Base-by-base conservation (phyloP, 2,888 invertebrate species). In the Actias luna region DNA sequence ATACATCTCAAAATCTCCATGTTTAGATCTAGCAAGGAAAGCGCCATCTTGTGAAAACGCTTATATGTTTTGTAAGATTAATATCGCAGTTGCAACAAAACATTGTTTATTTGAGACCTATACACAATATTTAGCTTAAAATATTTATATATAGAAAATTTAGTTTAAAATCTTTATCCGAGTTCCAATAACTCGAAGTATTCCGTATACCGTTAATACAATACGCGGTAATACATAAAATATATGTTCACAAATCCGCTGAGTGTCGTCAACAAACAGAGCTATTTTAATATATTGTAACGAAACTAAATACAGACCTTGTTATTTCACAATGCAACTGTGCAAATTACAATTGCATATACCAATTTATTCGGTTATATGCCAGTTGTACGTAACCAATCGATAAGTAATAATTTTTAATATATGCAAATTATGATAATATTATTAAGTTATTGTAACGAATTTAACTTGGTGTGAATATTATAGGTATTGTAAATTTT, bases 141-240 rank as follows among this genome's bases (percentile, higher is more conserved):
- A 42, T n/a, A n/a, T 42, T 18, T 42, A n/a, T 42, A 16, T 39
- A 39, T 39, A 5, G 39, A n/a, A 42, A 7, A 2, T 42, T n/a
- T 42, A 16, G 18, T 7, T 42, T 18, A 5, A 5, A 5, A 18
- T 1, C n/a, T 42, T n/a, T 42, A n/a, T 42, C 42, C 22, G 22
- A 46, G n/a, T 55, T 29, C 55, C 29, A 55, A 55, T 29, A 29
- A 55, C 29, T 55, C 29, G 7, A 31, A 62, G n/a, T 50, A 42
- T 35, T 59, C 61, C 16, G 29, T 35, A 59, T 59, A 33, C 50
- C 36, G 27, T 50, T 22, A 46, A 52, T 52, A 58, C 25, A 42
- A 63, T 22, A 66, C 62, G 59, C 64, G 61, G 59, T 62, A 66
- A 42, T 50, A 16, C 12, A 18, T 5, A 55, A 42, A 22, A 29